Evolutionary conservation across 2,888 invertebrate species (phyloP), one percentile per base, ranked within the genome.

Genomic region (Oeneis ivallda): DNA sequence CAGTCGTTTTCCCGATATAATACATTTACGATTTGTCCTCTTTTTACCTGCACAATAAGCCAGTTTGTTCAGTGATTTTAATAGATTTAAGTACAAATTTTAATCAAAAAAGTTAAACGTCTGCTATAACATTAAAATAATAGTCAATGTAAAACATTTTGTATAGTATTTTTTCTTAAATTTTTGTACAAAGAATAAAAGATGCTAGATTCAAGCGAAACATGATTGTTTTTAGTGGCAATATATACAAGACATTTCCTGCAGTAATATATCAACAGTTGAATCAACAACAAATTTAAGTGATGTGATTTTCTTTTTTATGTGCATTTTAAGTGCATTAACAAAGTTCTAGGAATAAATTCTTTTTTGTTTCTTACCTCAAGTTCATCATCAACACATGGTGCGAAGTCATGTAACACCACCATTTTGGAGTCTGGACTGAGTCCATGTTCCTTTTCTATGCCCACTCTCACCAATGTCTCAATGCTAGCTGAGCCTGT

Each of bases 351-450:
- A 41, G 13, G 13, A 13, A 41, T 47, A 45, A 45, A 7, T 45
- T 9, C 9, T 17, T 47, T 2, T 0, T 43, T n/a, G 11, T 17
- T 26, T 58, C 92, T 93, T 61, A 96, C 96, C 92, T 97, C 96
- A 53, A 98, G 92, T 82, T 98, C 98, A 86, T 98, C 98, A 82
- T 98, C 98, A 1, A 98, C 98, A 82, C 98, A 98, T 0, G 98
- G 98, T 13, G 96, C 96, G 83, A 98, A 98, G 83, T 98, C 98
- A 83, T 98, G 98, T 10, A 98, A 91, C 45, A 98, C 98, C 68
- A 98, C 96, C 97, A 98, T 98, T 92, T 98, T 98, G 59, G 97
- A 97, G 81, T 98, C 98, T 0, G 98, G 97, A 70, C 97, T 97
- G 8, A 97, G 90, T 0, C 97, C 97, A 87, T 97, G 96, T 85